Base-by-base conservation (phyloP, 1,140 invertebrate genomes). In the Popillia japonica region DNA sequence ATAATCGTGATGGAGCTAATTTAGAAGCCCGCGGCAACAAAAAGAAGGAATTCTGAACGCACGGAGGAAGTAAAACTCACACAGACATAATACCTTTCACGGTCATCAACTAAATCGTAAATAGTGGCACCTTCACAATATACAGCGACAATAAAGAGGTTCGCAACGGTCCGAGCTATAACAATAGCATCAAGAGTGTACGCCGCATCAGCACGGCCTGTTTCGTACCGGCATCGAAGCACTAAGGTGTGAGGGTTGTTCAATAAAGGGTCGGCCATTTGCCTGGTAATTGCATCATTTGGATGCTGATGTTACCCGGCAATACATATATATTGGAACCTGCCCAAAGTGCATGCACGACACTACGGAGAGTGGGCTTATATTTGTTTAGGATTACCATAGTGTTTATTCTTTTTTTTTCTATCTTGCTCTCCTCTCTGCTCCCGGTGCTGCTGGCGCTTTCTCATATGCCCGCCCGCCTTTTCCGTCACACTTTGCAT, bases 271-370 rank as follows among this genome's bases (percentile, higher is more conserved):
- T 72, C 80, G 78, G 78, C 81, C 81, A 80, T 83, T 83, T 82
- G 81, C 78, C 79, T 79, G 76, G 82, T 83, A 83, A 83, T 83
- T 83, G 82, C 81, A 80, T 83, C 82, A 83, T 83, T 83, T 83
- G 81, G 81, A 82, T 83, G 82, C 82, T 81, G 78, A 80, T 81
- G 79, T 72, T 78, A 76, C 59, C 17, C 20, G 61, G 77, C 81
- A 82, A 81, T 83, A 83, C 79, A 82, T 80, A 81, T 64, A 64
- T 82, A 83, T 82, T 81, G 81, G 79, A 81, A 81, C 77, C 64
- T 74, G 79, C 75, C 82, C 80, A 80, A 81, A 80, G 79, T 79
- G 80, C 78, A 77, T 77, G 76, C 73, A 78, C 75, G 78, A 68
- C 75, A 59, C 73, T 77, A 64, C 61, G 72, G 72, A 42, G 59